A percentile compares a stretch with the other conserved stretches of the same genome.
Evolutionary conservation across 2,113 vertebrate species (phyloP).

Genomic region (Triplophysa tibetana): DNA sequence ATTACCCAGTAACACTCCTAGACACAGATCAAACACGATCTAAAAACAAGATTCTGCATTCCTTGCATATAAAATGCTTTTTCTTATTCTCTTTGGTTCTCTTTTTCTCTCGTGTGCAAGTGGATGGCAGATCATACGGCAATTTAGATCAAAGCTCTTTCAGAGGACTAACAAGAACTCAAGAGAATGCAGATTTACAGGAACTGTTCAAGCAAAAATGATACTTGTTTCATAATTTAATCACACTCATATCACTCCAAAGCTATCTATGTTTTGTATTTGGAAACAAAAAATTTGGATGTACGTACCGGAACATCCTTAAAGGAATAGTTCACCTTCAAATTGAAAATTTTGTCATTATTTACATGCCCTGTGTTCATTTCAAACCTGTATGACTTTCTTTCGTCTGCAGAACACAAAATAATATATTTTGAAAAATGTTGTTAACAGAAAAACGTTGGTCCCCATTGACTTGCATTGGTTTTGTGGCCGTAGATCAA

Average conservation of each 20-base stretch:
- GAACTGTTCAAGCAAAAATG: not conserved
- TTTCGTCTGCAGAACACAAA: too few relatives aligned
- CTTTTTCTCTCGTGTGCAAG: constrained; percentile 10
- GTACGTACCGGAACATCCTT: too few relatives aligned
- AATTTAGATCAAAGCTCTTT: constrained; percentile 29
- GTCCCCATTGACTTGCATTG: too few relatives aligned
- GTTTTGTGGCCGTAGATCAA: too few relatives aligned
- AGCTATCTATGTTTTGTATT: too few relatives aligned
- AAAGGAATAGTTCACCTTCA: too few relatives aligned
- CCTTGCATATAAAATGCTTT: not conserved
- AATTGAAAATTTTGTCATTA: too few relatives aligned
- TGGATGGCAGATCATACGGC: constrained; percentile 21
- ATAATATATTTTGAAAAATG: too few relatives aligned
- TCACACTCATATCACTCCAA: not conserved
- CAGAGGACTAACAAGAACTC: constrained; percentile 23
- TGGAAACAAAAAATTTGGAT: too few relatives aligned
- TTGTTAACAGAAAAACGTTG: too few relatives aligned
- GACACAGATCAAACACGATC: constrained; percentile 2
- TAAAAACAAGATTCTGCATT: not conserved
- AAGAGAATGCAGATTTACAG: not conserved
- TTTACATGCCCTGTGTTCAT: too few relatives aligned
- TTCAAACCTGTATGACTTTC: too few relatives aligned
- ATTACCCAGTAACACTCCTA: not conserved
- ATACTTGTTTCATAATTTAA: not conserved
- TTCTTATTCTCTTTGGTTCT: not conserved